Base-by-base conservation (phyloP, 2,888 invertebrate species). In the Ditula angustiorana region DNA sequence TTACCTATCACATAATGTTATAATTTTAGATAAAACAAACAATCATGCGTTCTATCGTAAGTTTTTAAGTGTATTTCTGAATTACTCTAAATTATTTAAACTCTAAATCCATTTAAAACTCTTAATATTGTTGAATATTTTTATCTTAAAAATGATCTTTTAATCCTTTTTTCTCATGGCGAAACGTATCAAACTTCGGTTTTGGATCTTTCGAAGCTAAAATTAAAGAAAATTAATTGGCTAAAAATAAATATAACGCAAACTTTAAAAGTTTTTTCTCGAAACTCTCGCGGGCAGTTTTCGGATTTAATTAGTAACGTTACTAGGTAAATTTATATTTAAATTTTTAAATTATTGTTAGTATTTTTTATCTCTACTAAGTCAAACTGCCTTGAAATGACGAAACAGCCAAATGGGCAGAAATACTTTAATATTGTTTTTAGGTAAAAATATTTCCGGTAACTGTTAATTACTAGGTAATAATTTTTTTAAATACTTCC, bases 301-400 rank as follows among this genome's bases (percentile, higher is more conserved):
- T 33, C 1, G 63, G 63, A 58, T 63, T 63, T 63, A 57, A 52
- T 44, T 63, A 63, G 57, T 44, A 5, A 13, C 33, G 37, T 62
- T 50, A 61, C 11, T n/a, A n/a, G n/a, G n/a, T n/a, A 37, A 35
- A 30, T 23, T 21, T 30, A 49, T 13, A 41, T n/a, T 19, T 44
- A 33, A 24, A 10, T 53, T 44, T 35, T 47, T 28, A 33, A 16
- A 60, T 26, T 28, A 41, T 30, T n/a, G n/a, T n/a, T 47, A 35
- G 46, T 19, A n/a, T 52, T 57, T 24, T 24, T 44, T 50, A 56
- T 30, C 26, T 58, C 49, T 57, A 24, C 44, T 44, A 50, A 23
- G 57, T 33, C 57, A 63, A 52, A 52, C 50, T 63, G 63, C 63
- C 63, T 63, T 63, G 50, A 61, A 44, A 11, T 10, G 8, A n/a